phyloP scores from a whole-genome alignment of 2,888 invertebrate species.

The Drosophila leonis region DNA sequence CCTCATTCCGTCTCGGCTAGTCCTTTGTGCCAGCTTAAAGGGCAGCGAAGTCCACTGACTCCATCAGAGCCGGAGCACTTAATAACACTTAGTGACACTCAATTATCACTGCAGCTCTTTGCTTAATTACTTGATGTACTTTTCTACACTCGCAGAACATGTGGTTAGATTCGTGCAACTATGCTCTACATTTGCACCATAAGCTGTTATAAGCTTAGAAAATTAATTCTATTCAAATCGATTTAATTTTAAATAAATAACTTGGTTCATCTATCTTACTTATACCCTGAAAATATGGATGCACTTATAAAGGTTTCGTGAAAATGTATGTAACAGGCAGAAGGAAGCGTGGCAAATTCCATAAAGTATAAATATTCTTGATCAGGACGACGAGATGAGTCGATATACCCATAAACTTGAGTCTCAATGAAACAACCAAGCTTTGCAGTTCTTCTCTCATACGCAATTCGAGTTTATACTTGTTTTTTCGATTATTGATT shows the following conservation, averaged over 20 bases:
- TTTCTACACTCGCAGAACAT: slow-evolving; percentile 44
- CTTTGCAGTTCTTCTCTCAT: too few relatives aligned
- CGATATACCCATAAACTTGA: too few relatives aligned
- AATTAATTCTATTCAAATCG: not conserved
- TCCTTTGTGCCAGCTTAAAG: slow-evolving; percentile 50
- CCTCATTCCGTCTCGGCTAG: slow-evolving; percentile 19
- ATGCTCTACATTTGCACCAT: not conserved
- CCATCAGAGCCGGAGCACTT: slow-evolving; percentile 57
- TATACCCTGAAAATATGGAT: too few relatives aligned
- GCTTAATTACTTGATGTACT: slow-evolving; percentile 67
- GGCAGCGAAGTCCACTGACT: slow-evolving; percentile 27
- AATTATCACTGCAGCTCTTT: slow-evolving; percentile 73
- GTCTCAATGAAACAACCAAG: too few relatives aligned
- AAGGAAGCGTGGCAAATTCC: too few relatives aligned
- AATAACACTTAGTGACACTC: slow-evolving; percentile 78
- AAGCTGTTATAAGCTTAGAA: not conserved
- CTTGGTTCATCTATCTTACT: too few relatives aligned
- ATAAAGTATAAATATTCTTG: not conserved
- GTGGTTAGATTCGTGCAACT: not conserved
- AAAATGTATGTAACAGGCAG: too few relatives aligned
- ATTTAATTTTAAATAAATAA: too few relatives aligned
- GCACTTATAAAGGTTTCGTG: too few relatives aligned
- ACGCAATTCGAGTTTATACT: too few relatives aligned
- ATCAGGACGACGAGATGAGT: not conserved
- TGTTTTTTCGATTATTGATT: too few relatives aligned